Conservation (phyloP, 1,140 invertebrate species). For the Hypothenemus hampei region DNA sequence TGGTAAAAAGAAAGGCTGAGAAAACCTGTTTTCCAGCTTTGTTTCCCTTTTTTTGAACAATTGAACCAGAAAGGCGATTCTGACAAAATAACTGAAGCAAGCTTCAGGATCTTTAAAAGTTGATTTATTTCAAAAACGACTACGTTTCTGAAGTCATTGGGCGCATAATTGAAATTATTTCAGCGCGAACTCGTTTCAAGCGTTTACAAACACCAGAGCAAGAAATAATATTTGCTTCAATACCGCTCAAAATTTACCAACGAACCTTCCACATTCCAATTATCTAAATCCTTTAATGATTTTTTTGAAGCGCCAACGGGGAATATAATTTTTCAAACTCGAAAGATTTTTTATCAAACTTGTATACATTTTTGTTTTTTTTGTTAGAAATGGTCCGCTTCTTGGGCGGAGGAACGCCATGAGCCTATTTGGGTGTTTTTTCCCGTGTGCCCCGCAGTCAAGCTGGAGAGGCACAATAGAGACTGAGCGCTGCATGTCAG, state of each 20-base stretch:
- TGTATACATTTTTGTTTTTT: background rate
- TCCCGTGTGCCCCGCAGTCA: constrained; percentile 56
- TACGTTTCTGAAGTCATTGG: background rate
- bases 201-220: background rate
- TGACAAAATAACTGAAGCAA: no score
- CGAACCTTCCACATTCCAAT: no score
- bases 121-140: background rate
- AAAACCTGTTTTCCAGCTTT: no score
- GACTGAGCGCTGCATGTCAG: constrained; percentile 47
- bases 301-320: no score
- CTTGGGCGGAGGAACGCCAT: constrained; percentile 54
- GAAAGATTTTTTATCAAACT: no score
- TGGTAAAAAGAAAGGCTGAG: background rate
- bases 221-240: background rate
- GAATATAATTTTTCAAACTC: no score
- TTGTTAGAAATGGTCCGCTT: constrained; percentile 40
- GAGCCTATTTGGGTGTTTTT: constrained; percentile 56
- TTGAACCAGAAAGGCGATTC: no score
- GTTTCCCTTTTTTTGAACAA: background rate
- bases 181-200: background rate
- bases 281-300: no score
- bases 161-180: constrained; percentile 1
- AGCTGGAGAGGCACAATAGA: constrained; percentile 49
- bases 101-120: background rate
- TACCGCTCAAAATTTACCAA: no score